These are phyloP conservation scores for Botia almorhae DNA, from an alignment of 2,797 vertebrate genomes.

Conservation along the genomic window DNA sequence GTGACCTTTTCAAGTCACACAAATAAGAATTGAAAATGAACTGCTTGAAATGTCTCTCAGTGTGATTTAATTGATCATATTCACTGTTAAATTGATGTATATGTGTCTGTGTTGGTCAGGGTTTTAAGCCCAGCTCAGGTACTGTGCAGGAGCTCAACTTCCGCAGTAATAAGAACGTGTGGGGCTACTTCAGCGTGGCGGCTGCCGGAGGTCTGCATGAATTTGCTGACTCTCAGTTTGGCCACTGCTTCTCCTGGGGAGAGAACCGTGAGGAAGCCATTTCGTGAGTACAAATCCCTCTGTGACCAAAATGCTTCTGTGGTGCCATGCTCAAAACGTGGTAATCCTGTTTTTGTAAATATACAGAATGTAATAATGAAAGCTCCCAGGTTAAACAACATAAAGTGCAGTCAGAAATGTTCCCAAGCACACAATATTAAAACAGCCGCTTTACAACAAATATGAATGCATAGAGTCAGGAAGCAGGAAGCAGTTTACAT, in stretches of 20 bases:
- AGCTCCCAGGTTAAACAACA: not conserved
- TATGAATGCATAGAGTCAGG: not conserved
- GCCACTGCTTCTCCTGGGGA: slow-evolving; percentile 99
- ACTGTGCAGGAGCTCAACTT: slow-evolving; percentile 98
- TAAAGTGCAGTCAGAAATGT: not conserved
- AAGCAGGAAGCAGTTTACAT: too few relatives aligned
- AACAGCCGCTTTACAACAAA: not conserved
- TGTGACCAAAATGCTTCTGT: not conserved
- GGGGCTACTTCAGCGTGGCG: slow-evolving; percentile 99
- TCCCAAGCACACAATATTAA: not conserved
- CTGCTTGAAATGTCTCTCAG: not conserved
- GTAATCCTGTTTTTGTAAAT: not conserved
- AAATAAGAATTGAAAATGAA: not conserved
- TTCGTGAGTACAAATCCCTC: slow-evolving; percentile 83
- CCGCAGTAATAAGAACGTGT: slow-evolving; percentile 98
- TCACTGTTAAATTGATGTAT: not conserved
- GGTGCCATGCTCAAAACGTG: not conserved
- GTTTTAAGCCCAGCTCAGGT: slow-evolving; percentile 98
- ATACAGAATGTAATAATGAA: too few relatives aligned
- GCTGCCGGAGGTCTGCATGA: slow-evolving; percentile 97
- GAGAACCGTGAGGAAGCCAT: slow-evolving; percentile 99
- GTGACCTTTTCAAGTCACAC: too few relatives aligned
- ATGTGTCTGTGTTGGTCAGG: slow-evolving; percentile 72
- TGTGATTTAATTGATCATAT: not conserved
- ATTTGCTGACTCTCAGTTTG: slow-evolving; percentile 98